These are phyloP conservation scores for Eudemis profundana DNA, from an alignment of 2,888 invertebrate genomes.

Conservation along the genomic window DNA sequence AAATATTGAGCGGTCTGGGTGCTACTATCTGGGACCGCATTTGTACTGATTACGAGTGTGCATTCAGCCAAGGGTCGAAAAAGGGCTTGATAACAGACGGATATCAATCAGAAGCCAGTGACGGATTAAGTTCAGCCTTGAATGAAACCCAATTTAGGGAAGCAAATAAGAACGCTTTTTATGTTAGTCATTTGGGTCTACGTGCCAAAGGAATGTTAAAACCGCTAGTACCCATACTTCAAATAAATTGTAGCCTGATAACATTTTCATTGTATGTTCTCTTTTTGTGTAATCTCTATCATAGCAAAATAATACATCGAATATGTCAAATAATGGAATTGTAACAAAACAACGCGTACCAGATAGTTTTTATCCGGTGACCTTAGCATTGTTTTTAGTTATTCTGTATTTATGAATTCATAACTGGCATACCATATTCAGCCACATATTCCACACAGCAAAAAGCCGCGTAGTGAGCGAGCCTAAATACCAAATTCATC, in stretches of 20 bases:
- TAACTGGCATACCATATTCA: conserved; percentile 35
- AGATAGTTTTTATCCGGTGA: conserved; percentile 1
- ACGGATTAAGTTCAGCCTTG: conserved; percentile 23
- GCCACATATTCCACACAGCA: conserved; percentile 46
- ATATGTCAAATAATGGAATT: neutral
- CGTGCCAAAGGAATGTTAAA: too few species aligned
- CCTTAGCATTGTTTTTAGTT: conserved; percentile 20
- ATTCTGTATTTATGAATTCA: conserved; percentile 32
- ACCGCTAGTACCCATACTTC: too few species aligned
- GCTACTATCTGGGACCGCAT: conserved; percentile 74
- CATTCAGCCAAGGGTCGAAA: conserved; percentile 56
- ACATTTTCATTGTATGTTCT: too few species aligned
- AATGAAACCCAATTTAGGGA: conserved; percentile 22
- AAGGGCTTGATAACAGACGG: conserved; percentile 51
- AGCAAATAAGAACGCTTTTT: neutral
- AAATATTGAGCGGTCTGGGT: conserved; percentile 75
- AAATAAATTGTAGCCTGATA: too few species aligned
- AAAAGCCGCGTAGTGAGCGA: conserved; percentile 59
- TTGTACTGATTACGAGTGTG: conserved; percentile 75
- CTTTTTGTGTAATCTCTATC: too few species aligned
- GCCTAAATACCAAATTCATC: conserved; percentile 82
- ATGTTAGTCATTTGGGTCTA: neutral
- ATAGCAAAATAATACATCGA: too few species aligned
- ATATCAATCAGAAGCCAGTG: conserved; percentile 32
- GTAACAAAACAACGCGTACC: neutral